Conservation (phyloP, 2,888 invertebrate genomes). For the Sarcophaga caerulescens region DNA sequence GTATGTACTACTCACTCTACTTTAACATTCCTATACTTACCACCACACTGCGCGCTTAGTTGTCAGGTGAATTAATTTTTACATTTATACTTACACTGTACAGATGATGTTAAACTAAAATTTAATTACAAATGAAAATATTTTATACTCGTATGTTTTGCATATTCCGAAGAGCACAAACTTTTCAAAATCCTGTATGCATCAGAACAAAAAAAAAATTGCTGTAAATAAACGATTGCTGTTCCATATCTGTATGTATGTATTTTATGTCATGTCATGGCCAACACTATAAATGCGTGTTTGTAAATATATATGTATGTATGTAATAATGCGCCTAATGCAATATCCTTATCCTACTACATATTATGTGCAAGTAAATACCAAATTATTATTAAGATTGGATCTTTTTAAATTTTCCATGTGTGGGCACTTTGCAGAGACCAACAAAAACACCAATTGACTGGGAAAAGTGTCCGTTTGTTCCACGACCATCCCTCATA, state of each 20-base stretch:
- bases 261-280: not conserved
- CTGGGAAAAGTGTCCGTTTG: constrained; percentile 94
- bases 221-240: constrained; percentile 52
- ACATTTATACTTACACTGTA: constrained; percentile 35
- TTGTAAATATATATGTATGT: constrained; percentile 24
- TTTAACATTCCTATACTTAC: constrained; percentile 67
- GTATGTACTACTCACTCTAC: too few relatives aligned
- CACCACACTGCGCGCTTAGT: constrained; percentile 72
- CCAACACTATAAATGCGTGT: not conserved
- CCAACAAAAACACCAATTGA: constrained; percentile 86
- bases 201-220: not conserved
- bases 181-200: not conserved
- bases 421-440: constrained; percentile 78
- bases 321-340: constrained; percentile 14
- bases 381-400: constrained; percentile 21
- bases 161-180: not conserved
- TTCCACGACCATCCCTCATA: constrained; percentile 92
- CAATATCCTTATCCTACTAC: constrained; percentile 4
- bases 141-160: not conserved
- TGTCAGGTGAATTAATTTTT: constrained; percentile 14
- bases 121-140: not conserved
- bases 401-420: constrained; percentile 58
- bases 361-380: not conserved
- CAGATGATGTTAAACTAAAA: not conserved
- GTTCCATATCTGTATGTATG: constrained; percentile 9